A percentile compares a stretch with the other conserved stretches of the same genome.
phyloP scores from a whole-genome alignment of 2,113 vertebrate species.

The Elaphurus davidianus region DNA sequence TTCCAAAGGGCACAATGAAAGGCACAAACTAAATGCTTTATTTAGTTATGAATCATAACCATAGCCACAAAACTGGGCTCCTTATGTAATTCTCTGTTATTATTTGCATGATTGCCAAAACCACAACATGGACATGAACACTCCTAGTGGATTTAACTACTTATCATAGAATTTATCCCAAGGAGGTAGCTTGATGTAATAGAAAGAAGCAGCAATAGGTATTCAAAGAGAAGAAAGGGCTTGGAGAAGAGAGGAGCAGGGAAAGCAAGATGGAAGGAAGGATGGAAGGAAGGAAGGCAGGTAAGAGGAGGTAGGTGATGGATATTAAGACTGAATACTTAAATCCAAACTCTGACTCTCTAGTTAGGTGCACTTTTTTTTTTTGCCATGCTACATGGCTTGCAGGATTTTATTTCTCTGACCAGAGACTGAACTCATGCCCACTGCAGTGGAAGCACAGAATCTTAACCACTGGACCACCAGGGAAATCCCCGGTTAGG shows the following conservation, averaged over 20 bases:
- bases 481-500: neutral
- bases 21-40: neutral
- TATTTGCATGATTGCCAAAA: neutral
- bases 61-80: neutral
- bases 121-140: neutral
- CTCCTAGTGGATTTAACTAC: neutral
- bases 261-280: neutral
- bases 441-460: neutral
- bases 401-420: neutral
- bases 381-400: neutral
- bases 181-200: neutral
- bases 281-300: neutral
- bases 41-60: neutral
- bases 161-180: neutral
- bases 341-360: neutral
- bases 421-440: neutral
- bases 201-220: neutral
- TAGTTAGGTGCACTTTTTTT: neutral
- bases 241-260: neutral
- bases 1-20: neutral
- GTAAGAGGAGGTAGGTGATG: neutral
- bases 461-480: neutral
- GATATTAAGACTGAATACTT: neutral
- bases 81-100: neutral
- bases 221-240: slow-evolving; percentile 33